phyloP scores from a whole-genome alignment of 2,888 invertebrate genomes.

The Ametastegia equiseti region DNA sequence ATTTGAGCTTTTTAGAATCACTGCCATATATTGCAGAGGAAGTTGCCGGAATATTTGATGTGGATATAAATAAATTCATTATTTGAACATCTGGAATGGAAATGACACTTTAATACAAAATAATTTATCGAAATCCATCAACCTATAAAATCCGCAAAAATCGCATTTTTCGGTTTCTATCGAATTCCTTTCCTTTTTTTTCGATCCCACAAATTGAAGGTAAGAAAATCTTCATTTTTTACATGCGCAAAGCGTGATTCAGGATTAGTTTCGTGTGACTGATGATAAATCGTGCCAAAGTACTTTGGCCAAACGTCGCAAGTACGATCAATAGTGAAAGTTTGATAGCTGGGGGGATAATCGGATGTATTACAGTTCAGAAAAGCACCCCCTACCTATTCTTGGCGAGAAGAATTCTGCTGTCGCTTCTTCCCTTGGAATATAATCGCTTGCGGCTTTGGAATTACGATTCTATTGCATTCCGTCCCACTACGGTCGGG shows the following conservation, averaged over 20 bases:
- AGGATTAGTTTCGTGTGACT: not conserved
- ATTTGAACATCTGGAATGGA: too few species aligned
- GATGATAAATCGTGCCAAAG: not conserved
- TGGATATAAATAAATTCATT: too few species aligned
- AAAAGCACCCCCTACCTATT: not conserved
- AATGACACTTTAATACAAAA: too few species aligned
- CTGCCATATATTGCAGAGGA: too few species aligned
- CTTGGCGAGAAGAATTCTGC: not conserved
- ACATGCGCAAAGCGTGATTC: too few species aligned
- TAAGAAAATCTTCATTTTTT: too few species aligned
- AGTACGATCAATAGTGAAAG: constrained; percentile 15
- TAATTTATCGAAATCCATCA: too few species aligned
- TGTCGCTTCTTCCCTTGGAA: not conserved
- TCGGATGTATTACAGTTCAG: constrained; percentile 12
- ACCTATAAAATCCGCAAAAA: too few species aligned
- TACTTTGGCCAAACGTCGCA: not conserved
- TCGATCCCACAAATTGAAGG: too few species aligned
- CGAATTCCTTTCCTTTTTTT: too few species aligned
- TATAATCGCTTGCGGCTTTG: constrained; percentile 14
- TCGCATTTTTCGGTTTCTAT: too few species aligned
- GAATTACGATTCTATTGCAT: constrained; percentile 28
- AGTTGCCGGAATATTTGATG: not conserved
- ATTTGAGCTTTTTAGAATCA: not conserved
- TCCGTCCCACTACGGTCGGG: not conserved
- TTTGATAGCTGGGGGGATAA: not conserved